Percentiles rank a stretch among this genome's conserved stretches.
Conservation (phyloP, 35 echinoderm and acorn worm genomes). For the Apostichopus californicus region DNA sequence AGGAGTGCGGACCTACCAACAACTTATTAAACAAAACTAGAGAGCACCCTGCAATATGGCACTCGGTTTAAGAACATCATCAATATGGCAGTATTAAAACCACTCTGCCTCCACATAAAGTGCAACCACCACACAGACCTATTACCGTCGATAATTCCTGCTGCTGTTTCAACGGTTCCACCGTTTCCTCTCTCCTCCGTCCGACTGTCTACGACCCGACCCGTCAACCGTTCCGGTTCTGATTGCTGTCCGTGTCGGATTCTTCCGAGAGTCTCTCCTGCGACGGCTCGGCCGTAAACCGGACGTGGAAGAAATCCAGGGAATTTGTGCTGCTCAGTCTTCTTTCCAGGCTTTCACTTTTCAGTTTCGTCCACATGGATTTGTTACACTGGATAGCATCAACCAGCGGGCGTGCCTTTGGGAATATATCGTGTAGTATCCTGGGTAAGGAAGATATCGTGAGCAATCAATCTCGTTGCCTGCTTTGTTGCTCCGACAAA, state of each 20-base stretch:
- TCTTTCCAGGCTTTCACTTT: constrained; percentile 71
- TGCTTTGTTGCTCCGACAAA: no score
- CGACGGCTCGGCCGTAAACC: constrained; percentile 65
- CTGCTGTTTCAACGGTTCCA: no score
- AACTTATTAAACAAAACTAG: no score
- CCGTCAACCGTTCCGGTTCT: constrained; percentile 39
- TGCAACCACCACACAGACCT: no score
- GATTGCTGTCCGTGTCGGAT: constrained; percentile 35
- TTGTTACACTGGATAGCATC: constrained; percentile 76
- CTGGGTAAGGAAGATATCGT: constrained; percentile 33
- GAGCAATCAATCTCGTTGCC: neutral
- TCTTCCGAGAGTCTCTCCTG: constrained; percentile 38
- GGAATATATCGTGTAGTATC: constrained; percentile 79
- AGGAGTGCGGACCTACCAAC: no score
- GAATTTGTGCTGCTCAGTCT: constrained; percentile 97
- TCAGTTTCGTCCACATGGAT: constrained; percentile 80
- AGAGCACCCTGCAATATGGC: no score
- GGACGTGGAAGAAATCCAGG: constrained; percentile 90
- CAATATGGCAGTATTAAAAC: no score
- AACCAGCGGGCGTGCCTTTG: constrained; percentile 54
- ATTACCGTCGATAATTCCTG: no score
- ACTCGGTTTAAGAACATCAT: no score
- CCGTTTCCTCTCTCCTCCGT: no score
- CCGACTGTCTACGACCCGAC: no score
- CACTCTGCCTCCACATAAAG: no score